Evolutionary conservation across 2,888 invertebrate genomes (phyloP).

Genomic region (Nipponacmea schrenckii): DNA sequence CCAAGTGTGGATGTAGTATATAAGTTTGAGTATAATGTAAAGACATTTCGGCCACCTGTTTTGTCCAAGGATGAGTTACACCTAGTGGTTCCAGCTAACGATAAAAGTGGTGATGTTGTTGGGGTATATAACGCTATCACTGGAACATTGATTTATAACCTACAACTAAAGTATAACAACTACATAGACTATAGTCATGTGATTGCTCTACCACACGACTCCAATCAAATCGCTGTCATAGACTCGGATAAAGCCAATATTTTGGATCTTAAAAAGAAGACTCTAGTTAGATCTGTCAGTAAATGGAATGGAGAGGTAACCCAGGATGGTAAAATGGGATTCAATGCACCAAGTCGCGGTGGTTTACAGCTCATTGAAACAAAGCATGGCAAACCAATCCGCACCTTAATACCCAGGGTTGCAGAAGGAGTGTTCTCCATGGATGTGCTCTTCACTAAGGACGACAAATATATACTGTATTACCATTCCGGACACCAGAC

Average conservation of each 20-base stretch:
- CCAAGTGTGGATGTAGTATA: constrained; percentile 82
- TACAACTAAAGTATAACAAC: constrained; percentile 63
- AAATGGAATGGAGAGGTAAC: constrained; percentile 87
- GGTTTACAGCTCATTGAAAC: constrained; percentile 91
- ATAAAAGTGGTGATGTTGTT: constrained; percentile 87
- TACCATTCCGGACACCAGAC: constrained; percentile 97
- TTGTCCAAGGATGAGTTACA: constrained; percentile 84
- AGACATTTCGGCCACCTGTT: constrained; percentile 81
- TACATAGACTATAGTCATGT: constrained; percentile 62
- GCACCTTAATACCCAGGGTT: constrained; percentile 86
- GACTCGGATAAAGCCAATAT: constrained; percentile 88
- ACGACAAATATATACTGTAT: constrained; percentile 94
- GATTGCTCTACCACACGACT: constrained; percentile 67
- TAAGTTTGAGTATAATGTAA: constrained; percentile 83
- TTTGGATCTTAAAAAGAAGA: constrained; percentile 88
- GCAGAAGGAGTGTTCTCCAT: constrained; percentile 98
- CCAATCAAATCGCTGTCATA: constrained; percentile 84
- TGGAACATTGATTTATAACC: constrained; percentile 72
- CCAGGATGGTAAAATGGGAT: constrained; percentile 78
- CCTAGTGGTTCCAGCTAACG: constrained; percentile 75
- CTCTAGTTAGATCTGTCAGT: constrained; percentile 85
- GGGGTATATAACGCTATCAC: constrained; percentile 85
- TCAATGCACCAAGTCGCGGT: constrained; percentile 91
- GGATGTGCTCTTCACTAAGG: constrained; percentile 87
- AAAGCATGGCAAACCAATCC: constrained; percentile 86